Base-by-base conservation (phyloP, 2,797 vertebrate species). In the Arnoldichthys spilopterus region DNA sequence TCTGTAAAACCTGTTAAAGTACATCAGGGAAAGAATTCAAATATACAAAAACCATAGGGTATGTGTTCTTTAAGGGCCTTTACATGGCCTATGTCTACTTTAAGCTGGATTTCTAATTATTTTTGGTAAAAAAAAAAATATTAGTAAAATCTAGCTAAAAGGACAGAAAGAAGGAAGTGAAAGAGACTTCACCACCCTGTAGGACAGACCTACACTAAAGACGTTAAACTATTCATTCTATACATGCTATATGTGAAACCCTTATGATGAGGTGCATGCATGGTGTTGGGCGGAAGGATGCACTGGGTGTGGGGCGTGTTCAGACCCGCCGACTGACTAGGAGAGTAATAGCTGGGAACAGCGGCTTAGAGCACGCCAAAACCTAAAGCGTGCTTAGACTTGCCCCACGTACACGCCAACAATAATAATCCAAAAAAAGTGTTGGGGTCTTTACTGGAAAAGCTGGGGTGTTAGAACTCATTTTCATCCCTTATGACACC, bases 401-500 rank as follows among this genome's bases (percentile, higher is more conserved):
- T 85, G 86, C 84, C 90, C 43, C 70, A 72, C 64, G 47, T 72
- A 85, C 37, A 16, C 80, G 77, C 87, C 85, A 80, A 84, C 74
- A 78, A 79, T 28, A 26, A 26, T 15, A 70, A 84, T 76, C 40
- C 49, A 70, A 67, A 80, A 80, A 82, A 49, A 83, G 72, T 77
- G 76, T 79, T 32, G 85, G 87, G 89, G 86, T 89, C 90, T 88
- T 87, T 72, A 90, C 84, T 90, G 90, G 82, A 82, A 86, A 77
- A 71, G 74, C 85, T 85, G 61, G 76, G 91, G 92, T 92, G 93
- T 92, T 91, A 93, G 92, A 93, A 90, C 91, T 95, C 82, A 94
- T 95, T 95, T 93, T 88, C 92, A 87, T 88, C 84, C 74, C 75
- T 70, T 77, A 89, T 90, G 88, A 90, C 83, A 84, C 87, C 81